Conservation (phyloP, 2,113 vertebrate genomes). For the Sitta europaea region DNA sequence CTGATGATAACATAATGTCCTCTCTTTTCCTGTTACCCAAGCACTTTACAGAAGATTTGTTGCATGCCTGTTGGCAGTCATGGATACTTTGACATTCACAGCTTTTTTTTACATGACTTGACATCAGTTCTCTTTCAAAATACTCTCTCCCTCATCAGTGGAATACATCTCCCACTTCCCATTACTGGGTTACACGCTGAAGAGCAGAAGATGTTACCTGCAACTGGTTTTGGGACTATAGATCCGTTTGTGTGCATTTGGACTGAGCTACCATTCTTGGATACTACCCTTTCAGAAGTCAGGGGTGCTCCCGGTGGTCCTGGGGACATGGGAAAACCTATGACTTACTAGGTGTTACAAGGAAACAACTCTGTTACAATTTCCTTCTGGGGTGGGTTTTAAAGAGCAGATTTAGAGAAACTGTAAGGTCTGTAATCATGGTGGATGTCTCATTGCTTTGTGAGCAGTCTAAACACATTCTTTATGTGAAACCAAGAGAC, state of each 20-base stretch:
- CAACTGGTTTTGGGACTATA: not conserved
- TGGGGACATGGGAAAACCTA: not conserved
- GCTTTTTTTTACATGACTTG: not conserved
- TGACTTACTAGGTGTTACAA: fast-evolving
- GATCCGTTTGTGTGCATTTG: not conserved
- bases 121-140: not conserved
- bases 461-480: not conserved
- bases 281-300: not conserved
- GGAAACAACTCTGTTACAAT: not conserved
- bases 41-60: slow-evolving; percentile 61
- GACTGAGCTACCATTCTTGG: not conserved
- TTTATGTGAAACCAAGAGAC: not conserved
- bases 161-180: not conserved
- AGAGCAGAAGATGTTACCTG: not conserved
- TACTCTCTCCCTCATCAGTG: not conserved
- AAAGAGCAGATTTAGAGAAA: not conserved
- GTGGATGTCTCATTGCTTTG: not conserved
- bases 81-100: slow-evolving; percentile 29
- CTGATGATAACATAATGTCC: slow-evolving; percentile 63
- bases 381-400: not conserved
- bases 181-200: not conserved
- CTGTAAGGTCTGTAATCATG: not conserved
- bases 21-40: slow-evolving; percentile 77
- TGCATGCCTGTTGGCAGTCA: slow-evolving; percentile 51
- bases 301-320: not conserved